Conservation (phyloP, 1,140 invertebrate genomes). For the Bombus affinis region DNA sequence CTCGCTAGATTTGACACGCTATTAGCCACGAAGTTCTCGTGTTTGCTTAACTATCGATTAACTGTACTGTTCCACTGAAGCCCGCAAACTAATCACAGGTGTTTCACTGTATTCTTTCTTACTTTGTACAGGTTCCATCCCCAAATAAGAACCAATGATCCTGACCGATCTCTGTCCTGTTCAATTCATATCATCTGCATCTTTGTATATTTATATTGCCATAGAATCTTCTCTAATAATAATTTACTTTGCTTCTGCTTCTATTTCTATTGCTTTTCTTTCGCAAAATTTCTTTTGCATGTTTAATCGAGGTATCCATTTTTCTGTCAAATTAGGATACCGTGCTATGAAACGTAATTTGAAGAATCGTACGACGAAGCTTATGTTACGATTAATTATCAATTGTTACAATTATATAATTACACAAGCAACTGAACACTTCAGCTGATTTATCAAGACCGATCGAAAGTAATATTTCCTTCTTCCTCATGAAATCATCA, state of each 20-base stretch:
- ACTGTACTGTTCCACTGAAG: slow-evolving; percentile 28
- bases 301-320: neutral
- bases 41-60: slow-evolving; percentile 66
- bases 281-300: neutral
- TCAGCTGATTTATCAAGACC: no score
- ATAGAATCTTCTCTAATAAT: neutral
- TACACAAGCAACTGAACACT: no score
- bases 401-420: no score
- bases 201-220: neutral
- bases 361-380: no score
- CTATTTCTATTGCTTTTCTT: neutral
- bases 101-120: slow-evolving; percentile 26
- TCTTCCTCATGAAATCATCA: no score
- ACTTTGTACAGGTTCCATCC: slow-evolving; percentile 3
- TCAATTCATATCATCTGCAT: neutral
- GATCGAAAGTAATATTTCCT: no score
- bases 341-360: no score
- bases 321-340: neutral
- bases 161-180: neutral
- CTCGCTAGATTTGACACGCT: slow-evolving; percentile 64
- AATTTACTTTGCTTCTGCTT: neutral
- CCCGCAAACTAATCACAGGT: slow-evolving; percentile 36
- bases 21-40: slow-evolving; percentile 62
- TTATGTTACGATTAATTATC: no score
- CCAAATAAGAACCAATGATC: neutral